phyloP scores from a whole-genome alignment of 2,797 vertebrate species.

The Martes flavigula region DNA sequence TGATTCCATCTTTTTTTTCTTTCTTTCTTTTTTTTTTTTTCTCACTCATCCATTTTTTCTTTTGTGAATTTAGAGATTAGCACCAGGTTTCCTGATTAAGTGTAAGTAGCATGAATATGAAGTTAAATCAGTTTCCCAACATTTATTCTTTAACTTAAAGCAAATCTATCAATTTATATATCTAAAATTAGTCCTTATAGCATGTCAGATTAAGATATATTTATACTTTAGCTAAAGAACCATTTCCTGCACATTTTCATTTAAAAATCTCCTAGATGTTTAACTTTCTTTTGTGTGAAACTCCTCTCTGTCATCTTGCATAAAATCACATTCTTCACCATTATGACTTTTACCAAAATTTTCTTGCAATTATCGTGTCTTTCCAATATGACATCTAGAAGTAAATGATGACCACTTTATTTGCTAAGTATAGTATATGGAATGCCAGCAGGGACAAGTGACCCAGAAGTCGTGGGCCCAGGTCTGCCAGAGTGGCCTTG shows the following conservation, averaged over 20 bases:
- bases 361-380: neutral
- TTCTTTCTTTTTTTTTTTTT: neutral
- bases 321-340: neutral
- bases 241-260: neutral
- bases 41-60: neutral
- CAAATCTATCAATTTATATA: neutral
- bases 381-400: neutral
- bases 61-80: neutral
- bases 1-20: neutral
- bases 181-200: neutral
- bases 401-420: neutral
- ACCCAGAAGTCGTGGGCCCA: neutral
- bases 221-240: neutral
- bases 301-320: neutral
- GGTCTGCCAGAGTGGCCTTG: fast-evolving
- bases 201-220: neutral
- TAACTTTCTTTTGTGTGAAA: neutral
- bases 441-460: neutral
- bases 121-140: neutral
- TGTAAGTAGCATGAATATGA: neutral
- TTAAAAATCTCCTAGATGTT: neutral
- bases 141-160: neutral
- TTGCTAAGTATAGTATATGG: neutral
- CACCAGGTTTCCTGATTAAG: neutral
- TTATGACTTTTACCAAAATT: neutral